A percentile compares a stretch with the other conserved stretches of the same genome.
phyloP scores from a whole-genome alignment of 2,888 invertebrate genomes.

The Molorchus minor region DNA sequence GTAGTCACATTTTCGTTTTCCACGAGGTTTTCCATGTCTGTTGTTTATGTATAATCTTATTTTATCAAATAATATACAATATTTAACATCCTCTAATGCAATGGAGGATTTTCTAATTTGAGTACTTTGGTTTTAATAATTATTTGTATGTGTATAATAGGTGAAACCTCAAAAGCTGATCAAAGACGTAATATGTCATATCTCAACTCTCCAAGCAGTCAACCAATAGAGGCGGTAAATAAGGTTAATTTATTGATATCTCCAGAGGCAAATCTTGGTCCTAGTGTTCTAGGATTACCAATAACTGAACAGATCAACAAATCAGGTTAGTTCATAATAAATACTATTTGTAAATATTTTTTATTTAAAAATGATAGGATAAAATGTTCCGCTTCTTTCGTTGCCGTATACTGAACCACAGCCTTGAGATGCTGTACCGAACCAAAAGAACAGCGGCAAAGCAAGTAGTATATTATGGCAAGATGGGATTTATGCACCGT shows the following conservation, averaged over 20 bases:
- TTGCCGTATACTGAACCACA: too few relatives aligned
- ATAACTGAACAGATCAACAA: too few relatives aligned
- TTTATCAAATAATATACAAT: not conserved
- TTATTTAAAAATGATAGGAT: too few relatives aligned
- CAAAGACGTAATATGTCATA: not conserved
- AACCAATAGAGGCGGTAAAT: not conserved
- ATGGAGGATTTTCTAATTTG: not conserved
- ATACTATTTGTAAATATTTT: too few relatives aligned
- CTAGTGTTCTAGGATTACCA: not conserved
- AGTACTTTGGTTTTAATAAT: not conserved
- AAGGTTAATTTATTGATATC: not conserved
- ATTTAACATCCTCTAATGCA: not conserved
- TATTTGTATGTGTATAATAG: not conserved
- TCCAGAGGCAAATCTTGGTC: not conserved
- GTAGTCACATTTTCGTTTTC: not conserved
- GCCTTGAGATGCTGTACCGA: too few relatives aligned
- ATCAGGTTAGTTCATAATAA: slow-evolving; percentile 1
- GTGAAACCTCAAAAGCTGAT: not conserved
- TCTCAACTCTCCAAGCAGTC: not conserved
- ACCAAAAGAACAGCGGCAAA: too few relatives aligned
- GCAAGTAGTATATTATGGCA: too few relatives aligned
- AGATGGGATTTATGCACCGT: too few relatives aligned
- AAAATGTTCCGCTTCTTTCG: too few relatives aligned
- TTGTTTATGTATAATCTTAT: too few relatives aligned
- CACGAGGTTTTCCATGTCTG: too few relatives aligned